Evolutionary conservation across 2,888 invertebrate genomes (phyloP).

Genomic region (Liopterus haemorrhoidalis): DNA sequence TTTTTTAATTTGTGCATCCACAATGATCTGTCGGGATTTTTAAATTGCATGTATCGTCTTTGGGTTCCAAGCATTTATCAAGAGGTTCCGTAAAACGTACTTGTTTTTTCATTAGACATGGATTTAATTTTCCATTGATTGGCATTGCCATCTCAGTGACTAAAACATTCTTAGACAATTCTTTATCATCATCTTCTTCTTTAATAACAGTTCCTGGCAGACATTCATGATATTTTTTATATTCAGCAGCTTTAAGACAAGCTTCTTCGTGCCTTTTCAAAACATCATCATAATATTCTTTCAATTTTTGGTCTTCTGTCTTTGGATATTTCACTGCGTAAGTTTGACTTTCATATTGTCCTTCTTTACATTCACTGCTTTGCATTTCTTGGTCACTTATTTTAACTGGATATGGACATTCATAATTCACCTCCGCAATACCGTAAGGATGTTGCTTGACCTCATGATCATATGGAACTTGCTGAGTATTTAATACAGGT

Average conservation of each 20-base stretch:
- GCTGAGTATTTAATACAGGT: slow-evolving; percentile 17
- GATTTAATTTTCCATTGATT: slow-evolving; percentile 12
- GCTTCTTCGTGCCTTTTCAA: slow-evolving; percentile 40
- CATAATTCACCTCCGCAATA: slow-evolving; percentile 39
- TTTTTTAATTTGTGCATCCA: slow-evolving; percentile 40
- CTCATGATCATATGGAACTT: slow-evolving; percentile 41
- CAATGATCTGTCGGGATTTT: slow-evolving; percentile 38
- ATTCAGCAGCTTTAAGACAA: slow-evolving; percentile 38
- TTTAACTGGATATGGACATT: slow-evolving; percentile 38
- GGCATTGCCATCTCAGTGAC: slow-evolving; percentile 9
- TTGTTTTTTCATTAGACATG: slow-evolving; percentile 13
- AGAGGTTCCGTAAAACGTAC: slow-evolving; percentile 21
- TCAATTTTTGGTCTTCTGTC: slow-evolving; percentile 38
- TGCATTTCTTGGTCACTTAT: slow-evolving; percentile 39
- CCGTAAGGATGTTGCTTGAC: slow-evolving; percentile 38
- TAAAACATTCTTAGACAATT: slow-evolving; percentile 9
- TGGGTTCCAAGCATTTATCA: slow-evolving; percentile 38
- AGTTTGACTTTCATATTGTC: slow-evolving; percentile 9
- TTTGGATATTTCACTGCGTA: slow-evolving; percentile 17
- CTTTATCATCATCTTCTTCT: slow-evolving; percentile 14
- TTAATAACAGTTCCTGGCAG: slow-evolving; percentile 13
- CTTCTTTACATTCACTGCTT: slow-evolving; percentile 28
- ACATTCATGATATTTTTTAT: slow-evolving; percentile 31
- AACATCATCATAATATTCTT: slow-evolving; percentile 42
- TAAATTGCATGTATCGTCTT: slow-evolving; percentile 40